phyloP scores from a whole-genome alignment of 2,797 vertebrate genomes.

The Avahi laniger region DNA sequence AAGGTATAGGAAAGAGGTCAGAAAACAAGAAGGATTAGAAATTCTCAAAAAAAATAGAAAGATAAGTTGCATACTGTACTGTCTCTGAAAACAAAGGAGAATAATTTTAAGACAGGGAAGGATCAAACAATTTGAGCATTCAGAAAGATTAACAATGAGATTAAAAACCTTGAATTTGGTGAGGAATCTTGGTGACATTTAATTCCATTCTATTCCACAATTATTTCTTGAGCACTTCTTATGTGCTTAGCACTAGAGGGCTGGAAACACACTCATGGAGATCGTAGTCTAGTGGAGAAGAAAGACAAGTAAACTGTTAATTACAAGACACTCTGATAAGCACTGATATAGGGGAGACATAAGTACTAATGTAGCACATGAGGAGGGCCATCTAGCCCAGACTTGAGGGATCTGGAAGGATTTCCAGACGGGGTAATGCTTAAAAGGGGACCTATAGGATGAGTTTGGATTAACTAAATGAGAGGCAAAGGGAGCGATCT shows the following conservation, averaged over 20 bases:
- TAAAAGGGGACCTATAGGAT: background rate
- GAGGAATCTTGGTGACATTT: background rate
- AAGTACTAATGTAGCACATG: background rate
- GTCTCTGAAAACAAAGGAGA: background rate
- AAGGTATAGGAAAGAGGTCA: background rate
- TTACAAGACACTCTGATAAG: background rate
- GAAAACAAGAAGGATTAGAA: background rate
- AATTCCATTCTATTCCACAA: background rate
- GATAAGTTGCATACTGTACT: background rate
- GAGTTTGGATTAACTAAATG: background rate
- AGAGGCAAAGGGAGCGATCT: background rate
- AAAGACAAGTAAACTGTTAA: background rate
- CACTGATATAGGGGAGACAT: background rate
- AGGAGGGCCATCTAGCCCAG: background rate
- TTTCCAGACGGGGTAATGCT: background rate
- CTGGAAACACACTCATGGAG: background rate
- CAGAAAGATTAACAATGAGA: slow-evolving; percentile 14
- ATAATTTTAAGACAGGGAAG: background rate
- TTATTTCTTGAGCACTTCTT: background rate
- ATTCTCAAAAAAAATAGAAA: slow-evolving; percentile 4
- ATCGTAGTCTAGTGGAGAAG: background rate
- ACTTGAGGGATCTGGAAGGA: background rate
- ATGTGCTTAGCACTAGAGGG: background rate
- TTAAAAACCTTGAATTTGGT: background rate
- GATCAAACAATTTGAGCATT: slow-evolving; percentile 16